Percentiles rank a stretch among this genome's conserved stretches.
Conservation (phyloP, 2,797 vertebrate genomes). For the Cottoperca gobio region DNA sequence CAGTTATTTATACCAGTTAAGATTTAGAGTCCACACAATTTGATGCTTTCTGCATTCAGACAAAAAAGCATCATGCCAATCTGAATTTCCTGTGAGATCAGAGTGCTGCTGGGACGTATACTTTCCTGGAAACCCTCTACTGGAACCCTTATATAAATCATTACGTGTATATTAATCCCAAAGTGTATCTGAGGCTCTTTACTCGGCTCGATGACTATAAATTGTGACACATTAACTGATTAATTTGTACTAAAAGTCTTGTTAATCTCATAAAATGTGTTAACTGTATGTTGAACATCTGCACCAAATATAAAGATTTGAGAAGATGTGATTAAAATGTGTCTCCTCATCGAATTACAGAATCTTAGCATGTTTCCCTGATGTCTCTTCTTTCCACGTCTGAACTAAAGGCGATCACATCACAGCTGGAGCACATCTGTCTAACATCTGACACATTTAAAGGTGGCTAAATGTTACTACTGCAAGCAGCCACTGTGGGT, state of each 20-base stretch:
- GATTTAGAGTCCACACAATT: neutral
- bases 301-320: neutral
- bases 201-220: neutral
- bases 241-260: neutral
- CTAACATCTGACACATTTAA: neutral
- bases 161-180: neutral
- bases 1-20: neutral
- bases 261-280: neutral
- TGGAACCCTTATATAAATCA: too few species aligned
- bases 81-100: neutral
- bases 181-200: neutral
- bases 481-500: neutral
- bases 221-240: neutral
- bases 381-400: neutral
- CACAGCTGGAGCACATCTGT: constrained; percentile 5
- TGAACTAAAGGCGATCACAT: neutral
- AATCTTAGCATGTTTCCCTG: neutral
- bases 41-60: neutral
- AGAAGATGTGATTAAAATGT: neutral
- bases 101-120: neutral
- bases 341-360: neutral
- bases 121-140: too few species aligned
- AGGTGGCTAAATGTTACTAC: neutral
- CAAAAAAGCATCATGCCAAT: neutral
- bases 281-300: neutral